A percentile compares a stretch with the other conserved stretches of the same genome.
Conservation (phyloP, 1,140 invertebrate species). For the Nasonia giraulti region DNA sequence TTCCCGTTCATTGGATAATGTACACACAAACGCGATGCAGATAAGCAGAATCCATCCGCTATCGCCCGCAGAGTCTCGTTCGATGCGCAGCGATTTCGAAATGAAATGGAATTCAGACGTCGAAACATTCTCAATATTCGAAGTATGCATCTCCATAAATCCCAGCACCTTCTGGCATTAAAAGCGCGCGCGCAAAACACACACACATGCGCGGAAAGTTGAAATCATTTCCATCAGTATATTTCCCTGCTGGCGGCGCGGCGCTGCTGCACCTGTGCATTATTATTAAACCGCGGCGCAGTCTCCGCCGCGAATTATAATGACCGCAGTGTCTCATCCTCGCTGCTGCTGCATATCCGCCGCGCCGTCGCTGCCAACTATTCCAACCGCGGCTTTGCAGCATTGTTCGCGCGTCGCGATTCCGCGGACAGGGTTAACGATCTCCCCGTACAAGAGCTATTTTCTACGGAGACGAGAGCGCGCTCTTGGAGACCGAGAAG, state of each 20-base stretch:
- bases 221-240: background rate
- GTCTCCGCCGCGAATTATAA: conserved; percentile 39
- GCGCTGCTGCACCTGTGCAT: conserved; percentile 49
- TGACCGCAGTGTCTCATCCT: conserved; percentile 12
- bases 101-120: too few relatives aligned
- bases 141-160: background rate
- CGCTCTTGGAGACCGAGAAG: background rate
- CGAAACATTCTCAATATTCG: too few relatives aligned
- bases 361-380: conserved; percentile 5
- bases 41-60: too few relatives aligned
- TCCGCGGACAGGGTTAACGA: conserved; percentile 42
- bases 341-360: background rate
- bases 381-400: conserved; percentile 20
- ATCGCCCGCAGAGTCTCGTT: too few relatives aligned
- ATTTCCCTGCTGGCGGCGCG: too few relatives aligned
- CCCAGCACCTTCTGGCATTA: background rate
- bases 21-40: too few relatives aligned
- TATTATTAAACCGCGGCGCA: conserved; percentile 57
- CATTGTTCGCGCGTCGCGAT: conserved; percentile 41
- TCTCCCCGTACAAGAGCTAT: conserved; percentile 35
- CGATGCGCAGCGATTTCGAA: too few relatives aligned
- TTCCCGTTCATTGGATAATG: too few relatives aligned
- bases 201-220: background rate
- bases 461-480: conserved; percentile 22
- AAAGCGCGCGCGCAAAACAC: background rate